Conservation (phyloP, 2,113 vertebrate genomes). For the Barnardius zonarius region DNA sequence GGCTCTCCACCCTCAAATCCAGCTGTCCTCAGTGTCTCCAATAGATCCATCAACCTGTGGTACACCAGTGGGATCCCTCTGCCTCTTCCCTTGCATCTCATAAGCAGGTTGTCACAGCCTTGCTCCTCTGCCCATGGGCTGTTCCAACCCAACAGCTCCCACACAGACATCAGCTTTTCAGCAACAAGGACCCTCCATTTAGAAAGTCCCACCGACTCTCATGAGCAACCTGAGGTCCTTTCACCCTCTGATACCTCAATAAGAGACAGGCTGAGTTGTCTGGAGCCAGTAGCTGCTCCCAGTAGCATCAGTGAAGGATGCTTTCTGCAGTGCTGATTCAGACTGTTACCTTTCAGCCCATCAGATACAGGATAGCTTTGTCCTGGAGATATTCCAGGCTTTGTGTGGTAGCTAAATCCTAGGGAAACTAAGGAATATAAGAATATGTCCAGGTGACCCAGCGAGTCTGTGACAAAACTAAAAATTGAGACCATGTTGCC, state of each 20-base stretch:
- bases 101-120: background rate
- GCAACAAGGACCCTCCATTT: background rate
- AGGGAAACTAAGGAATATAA: background rate
- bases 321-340: background rate
- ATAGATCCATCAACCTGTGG: accelerated
- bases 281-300: background rate
- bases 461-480: background rate
- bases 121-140: background rate
- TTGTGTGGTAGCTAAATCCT: background rate
- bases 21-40: background rate
- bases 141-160: background rate
- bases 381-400: background rate
- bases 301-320: background rate
- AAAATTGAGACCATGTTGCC: background rate
- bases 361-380: background rate
- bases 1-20: background rate
- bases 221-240: background rate
- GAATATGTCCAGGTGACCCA: background rate
- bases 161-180: background rate
- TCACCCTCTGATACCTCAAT: accelerated
- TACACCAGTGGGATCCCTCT: background rate
- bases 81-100: background rate
- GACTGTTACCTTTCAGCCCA: background rate
- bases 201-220: too few relatives aligned
- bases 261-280: background rate